Evolutionary conservation across 2,113 vertebrate genomes (phyloP).

Genomic region (Eonycteris spelaea): DNA sequence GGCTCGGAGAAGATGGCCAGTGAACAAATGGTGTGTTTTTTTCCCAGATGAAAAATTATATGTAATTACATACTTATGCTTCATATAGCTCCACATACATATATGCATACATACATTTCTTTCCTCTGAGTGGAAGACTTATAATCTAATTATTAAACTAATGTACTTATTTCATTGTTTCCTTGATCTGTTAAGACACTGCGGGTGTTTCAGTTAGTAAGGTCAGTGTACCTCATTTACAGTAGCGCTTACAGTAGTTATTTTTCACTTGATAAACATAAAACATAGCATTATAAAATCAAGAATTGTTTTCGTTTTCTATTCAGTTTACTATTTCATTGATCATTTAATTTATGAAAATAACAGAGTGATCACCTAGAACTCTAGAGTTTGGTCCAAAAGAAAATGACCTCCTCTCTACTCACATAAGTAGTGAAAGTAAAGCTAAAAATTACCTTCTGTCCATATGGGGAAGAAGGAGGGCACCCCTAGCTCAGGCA

Average conservation of each 20-base stretch:
- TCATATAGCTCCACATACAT: neutral
- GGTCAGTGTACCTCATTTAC: neutral
- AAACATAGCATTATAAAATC: neutral
- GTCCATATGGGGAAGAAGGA: neutral
- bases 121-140: neutral
- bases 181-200: neutral
- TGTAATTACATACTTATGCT: neutral
- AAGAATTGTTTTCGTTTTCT: neutral
- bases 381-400: neutral
- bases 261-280: neutral
- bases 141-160: neutral
- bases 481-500: neutral
- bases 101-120: neutral
- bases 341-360: neutral
- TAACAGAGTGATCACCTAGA: neutral
- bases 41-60: neutral
- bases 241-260: neutral
- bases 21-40: neutral
- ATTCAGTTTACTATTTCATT: neutral
- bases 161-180: neutral
- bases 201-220: neutral
- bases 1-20: neutral
- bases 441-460: neutral
- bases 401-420: neutral
- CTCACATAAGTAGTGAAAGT: neutral